These are phyloP conservation scores for Deilephila elpenor DNA, from an alignment of 2,888 invertebrate genomes.

Conservation along the genomic window DNA sequence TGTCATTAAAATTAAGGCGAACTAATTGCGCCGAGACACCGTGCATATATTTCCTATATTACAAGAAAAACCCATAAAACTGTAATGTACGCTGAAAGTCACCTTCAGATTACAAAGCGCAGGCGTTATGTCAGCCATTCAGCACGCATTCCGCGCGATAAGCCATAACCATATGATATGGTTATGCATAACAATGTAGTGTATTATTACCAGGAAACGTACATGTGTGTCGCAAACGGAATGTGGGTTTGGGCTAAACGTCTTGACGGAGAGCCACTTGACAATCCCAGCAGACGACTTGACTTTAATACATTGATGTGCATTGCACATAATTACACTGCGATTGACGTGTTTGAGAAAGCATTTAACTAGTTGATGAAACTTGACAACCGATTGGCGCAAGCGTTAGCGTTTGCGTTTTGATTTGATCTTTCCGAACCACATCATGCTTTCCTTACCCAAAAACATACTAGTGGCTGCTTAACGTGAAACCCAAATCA, in stretches of 20 bases:
- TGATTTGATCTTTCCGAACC: too few species aligned
- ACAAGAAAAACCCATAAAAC: slow-evolving; percentile 30
- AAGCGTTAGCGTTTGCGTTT: background rate
- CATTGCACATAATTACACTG: background rate
- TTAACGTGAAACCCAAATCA: too few species aligned
- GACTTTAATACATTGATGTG: background rate
- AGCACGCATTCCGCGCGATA: slow-evolving; percentile 44
- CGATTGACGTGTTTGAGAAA: background rate
- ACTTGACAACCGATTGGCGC: background rate
- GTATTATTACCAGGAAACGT: slow-evolving; percentile 22
- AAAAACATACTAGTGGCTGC: too few species aligned
- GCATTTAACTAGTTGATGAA: background rate
- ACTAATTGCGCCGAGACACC: background rate
- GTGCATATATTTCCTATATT: background rate
- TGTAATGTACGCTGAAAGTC: slow-evolving; percentile 41
- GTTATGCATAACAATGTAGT: slow-evolving; percentile 30
- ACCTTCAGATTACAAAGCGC: slow-evolving; percentile 40
- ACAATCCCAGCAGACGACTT: background rate
- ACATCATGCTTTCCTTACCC: too few species aligned
- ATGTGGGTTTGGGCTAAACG: slow-evolving; percentile 17
- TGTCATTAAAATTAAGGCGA: background rate
- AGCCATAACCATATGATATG: slow-evolving; percentile 39
- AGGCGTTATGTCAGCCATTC: slow-evolving; percentile 40
- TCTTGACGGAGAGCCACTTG: background rate
- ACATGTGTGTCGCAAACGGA: background rate